Percentiles rank a stretch among this genome's conserved stretches.
Conservation (phyloP, 2,797 vertebrate genomes). For the Neosalanx taihuensis region DNA sequence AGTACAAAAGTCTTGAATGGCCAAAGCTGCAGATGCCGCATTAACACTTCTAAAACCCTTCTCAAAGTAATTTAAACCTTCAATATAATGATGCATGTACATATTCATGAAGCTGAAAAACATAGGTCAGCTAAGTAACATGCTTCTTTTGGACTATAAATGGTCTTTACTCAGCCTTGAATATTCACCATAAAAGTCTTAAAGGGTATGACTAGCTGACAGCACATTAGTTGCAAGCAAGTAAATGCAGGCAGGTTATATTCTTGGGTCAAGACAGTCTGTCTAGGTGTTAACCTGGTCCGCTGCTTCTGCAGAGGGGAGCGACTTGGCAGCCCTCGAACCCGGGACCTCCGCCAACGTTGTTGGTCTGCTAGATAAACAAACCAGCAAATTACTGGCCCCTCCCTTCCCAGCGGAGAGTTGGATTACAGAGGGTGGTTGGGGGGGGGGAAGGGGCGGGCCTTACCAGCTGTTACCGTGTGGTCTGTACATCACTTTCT, state of each 20-base stretch:
- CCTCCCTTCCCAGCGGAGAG: not conserved
- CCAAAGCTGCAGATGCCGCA: no score
- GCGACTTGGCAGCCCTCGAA: not conserved
- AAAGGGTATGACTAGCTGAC: no score
- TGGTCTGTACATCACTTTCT: not conserved
- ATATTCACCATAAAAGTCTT: no score
- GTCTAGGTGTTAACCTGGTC: not conserved
- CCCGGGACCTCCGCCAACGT: not conserved
- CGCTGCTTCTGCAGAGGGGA: not conserved
- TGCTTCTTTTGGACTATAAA: no score
- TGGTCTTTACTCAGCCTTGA: no score
- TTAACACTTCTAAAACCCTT: not conserved
- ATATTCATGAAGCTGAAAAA: not conserved
- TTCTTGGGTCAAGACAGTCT: not conserved
- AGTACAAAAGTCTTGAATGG: no score
- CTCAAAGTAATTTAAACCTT: not conserved
- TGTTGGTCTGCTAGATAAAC: not conserved
- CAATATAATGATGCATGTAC: not conserved
- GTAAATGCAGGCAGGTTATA: not conserved
- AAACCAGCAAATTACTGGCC: not conserved
- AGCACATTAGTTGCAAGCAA: no score
- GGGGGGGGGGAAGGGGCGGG: not conserved
- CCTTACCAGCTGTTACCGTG: not conserved
- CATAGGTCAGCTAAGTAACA: no score
- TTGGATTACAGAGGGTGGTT: conserved; percentile 3